Evolutionary conservation across 92 coral and sea anemone species (phyloP), one percentile per base, ranked within the genome.

Genomic region (Porites rus): DNA sequence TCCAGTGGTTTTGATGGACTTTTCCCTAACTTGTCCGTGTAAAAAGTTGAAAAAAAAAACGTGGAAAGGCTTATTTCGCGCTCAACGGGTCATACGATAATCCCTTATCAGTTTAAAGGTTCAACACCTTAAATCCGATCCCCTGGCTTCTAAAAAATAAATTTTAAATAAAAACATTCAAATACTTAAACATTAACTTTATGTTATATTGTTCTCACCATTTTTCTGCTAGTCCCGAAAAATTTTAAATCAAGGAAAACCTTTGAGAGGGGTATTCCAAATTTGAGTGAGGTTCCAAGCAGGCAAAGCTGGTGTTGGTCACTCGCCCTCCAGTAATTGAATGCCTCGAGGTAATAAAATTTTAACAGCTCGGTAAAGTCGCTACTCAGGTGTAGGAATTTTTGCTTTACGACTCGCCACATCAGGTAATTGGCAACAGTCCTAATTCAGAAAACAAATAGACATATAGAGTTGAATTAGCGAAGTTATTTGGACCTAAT

Each of bases 191-290:
- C 25, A 24, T 24, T 17, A 10, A 38, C 51, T 18, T 22, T 21
- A 43, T 59, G 21, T 16, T 20, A 12, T 1, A 7, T 5, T 46
- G 8, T 20, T 60, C 94, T 80, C 60, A 92, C 98, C 91, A 90
- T 74, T 72, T 69, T 46, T 65, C 90, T 94, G 91, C 98, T 94
- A 51, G 82, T 90, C 20, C 91, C 91, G 58, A 70, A 88, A 61
- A 93, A 78, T n/a, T 85, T 88, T 51, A 72, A 84, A 63, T 94
- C 98, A 46, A 94, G 88, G 66, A 90, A 94, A 71, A 94, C 84
- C 25, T 94, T 88, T 24, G 96, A 89, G 19, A 88, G 64, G 2
- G 96, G 92, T 78, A 92, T 76, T 14, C 93, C 94, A 82, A 94
- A 94, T 63, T 84, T 69, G 7, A 51, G 63, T 8, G 87, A 75